Evolutionary conservation across 2,888 invertebrate species (phyloP).

Genomic region (Drosophila dives): DNA sequence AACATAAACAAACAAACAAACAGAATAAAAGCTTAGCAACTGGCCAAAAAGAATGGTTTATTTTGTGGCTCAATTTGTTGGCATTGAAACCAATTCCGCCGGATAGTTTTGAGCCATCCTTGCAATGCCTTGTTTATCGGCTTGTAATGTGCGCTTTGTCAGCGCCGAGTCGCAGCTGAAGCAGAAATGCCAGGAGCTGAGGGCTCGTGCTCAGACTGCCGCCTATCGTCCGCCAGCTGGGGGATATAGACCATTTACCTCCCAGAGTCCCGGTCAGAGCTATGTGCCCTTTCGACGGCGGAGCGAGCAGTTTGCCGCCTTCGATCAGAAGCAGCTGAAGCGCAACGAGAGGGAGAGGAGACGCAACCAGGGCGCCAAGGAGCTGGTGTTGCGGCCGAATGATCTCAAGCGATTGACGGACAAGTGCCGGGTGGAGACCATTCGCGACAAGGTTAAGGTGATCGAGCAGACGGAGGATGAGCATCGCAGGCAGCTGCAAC

Average conservation of each 20-base stretch:
- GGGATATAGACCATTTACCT: constrained; percentile 57
- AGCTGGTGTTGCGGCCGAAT: constrained; percentile 83
- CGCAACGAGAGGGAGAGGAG: constrained; percentile 57
- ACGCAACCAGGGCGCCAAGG: constrained; percentile 59
- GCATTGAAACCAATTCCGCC: constrained; percentile 23
- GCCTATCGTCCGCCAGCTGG: constrained; percentile 59
- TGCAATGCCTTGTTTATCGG: constrained; percentile 77
- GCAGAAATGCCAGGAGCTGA: constrained; percentile 58
- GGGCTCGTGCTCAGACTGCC: constrained; percentile 62
- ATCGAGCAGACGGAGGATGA: constrained; percentile 85
- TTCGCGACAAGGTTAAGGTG: constrained; percentile 85
- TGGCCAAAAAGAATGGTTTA: not conserved
- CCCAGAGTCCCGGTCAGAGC: not conserved
- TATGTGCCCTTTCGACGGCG: constrained; percentile 40
- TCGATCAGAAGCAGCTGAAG: constrained; percentile 61
- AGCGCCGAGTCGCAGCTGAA: constrained; percentile 60
- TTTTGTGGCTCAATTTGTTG: not conserved
- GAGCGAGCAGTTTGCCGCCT: constrained; percentile 59
- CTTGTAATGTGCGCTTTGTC: constrained; percentile 71
- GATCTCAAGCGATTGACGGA: constrained; percentile 88
- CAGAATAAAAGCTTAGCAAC: constrained; percentile 35
- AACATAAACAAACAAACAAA: constrained; percentile 65
- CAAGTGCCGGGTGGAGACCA: constrained; percentile 86
- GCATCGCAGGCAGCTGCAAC: constrained; percentile 85
- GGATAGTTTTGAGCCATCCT: constrained; percentile 3